These are phyloP conservation scores for Leptatherina wallacei DNA, from an alignment of 2,797 vertebrate species.

Conservation along the genomic window DNA sequence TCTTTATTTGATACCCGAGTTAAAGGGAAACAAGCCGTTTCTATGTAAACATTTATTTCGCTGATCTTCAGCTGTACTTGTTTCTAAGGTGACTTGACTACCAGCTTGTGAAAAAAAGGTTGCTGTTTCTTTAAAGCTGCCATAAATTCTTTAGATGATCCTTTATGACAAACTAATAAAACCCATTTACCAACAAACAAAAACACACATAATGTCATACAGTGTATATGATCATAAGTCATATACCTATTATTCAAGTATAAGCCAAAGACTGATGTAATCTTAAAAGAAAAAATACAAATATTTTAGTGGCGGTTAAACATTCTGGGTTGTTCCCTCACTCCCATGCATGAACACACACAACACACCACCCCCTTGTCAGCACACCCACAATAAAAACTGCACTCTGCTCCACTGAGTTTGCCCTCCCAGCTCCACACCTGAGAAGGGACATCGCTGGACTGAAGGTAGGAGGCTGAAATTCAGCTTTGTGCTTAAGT, in stretches of 20 bases:
- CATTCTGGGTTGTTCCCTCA: slow-evolving; percentile 8
- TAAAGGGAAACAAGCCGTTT: not conserved
- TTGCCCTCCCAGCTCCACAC: slow-evolving; percentile 39
- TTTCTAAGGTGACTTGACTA: slow-evolving; percentile 6
- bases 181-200: slow-evolving; percentile 30
- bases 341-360: slow-evolving; percentile 12
- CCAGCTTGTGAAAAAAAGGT: not conserved
- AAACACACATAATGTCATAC: not conserved
- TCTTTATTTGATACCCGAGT: not conserved
- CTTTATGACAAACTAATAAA: slow-evolving; percentile 61
- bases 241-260: not conserved
- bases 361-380: slow-evolving; percentile 16
- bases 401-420: slow-evolving; percentile 62
- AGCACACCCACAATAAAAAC: slow-evolving; percentile 62
- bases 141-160: slow-evolving; percentile 63
- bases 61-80: not conserved
- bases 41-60: not conserved
- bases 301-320: slow-evolving; percentile 12
- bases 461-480: slow-evolving; percentile 59
- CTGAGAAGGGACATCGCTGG: slow-evolving; percentile 39
- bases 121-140: slow-evolving; percentile 63
- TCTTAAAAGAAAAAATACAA: not conserved
- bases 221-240: not conserved
- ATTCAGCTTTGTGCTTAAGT: not conserved
- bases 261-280: not conserved